Evolutionary conservation across 2,797 vertebrate species (phyloP), one percentile per base, ranked within the genome.

Genomic region (Hemibagrus guttatus): DNA sequence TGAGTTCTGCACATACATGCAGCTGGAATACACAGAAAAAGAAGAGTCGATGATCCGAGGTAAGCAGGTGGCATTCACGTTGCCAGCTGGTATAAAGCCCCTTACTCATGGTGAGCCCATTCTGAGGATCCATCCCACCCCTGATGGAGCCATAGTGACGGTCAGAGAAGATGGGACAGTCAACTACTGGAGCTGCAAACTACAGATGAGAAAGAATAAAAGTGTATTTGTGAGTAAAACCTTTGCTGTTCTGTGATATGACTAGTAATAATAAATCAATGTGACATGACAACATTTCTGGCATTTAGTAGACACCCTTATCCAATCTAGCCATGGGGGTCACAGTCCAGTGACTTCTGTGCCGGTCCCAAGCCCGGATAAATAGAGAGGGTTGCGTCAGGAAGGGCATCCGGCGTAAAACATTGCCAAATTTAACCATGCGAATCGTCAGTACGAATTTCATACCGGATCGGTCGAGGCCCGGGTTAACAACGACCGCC

Each of bases 131-230:
- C 94, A 91, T 68, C 87, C 91, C 64, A 88, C 86, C 86, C 90
- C 90, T 5, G 95, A 96, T 3, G 94, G 93, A 85, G 93, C 92
- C 72, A 68, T 96, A n/a, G 86, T 96, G 66, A 95, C 94, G 64
- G 91, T 96, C 66, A 92, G 91, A 87, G 96, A 97, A 91, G 96
- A 97, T 0, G 95, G 96, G 12, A 68, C 90, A 21, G 91, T 97
- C 86, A 95, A 93, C 92, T 95, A 92, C 91, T 97, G 96, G 96
- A 96, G 93, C 86, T 92, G 94, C 84, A 94, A 96, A 68, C 95
- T 97, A 68, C 94, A 95, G 86, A 89, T 94, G 68, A 95, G 95
- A 92, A 95, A 92, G 90, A 96, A 93, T 91, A 96, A 96, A 91
- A 86, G 88, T 54, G 89, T 96, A 87, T 97, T 97, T 94, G 97